A percentile compares a stretch with the other conserved stretches of the same genome.
Conservation (phyloP, 2,113 vertebrate genomes). For the Larimichthys polyactis region DNA sequence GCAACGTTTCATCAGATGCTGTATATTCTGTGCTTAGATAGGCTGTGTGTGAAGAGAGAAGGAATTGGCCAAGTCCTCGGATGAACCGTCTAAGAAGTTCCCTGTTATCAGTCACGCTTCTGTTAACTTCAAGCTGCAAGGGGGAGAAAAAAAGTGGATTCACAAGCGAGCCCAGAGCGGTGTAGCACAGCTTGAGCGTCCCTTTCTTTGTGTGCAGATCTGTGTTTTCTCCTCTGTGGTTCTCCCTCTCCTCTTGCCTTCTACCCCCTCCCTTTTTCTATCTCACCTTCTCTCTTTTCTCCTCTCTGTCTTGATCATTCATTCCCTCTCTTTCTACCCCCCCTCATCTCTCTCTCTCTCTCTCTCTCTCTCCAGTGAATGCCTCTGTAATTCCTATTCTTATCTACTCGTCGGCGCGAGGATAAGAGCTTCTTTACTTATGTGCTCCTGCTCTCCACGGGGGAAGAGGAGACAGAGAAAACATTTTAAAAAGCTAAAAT, state of each 20-base stretch:
- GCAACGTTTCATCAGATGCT: slow-evolving; percentile 49
- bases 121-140: slow-evolving; percentile 51
- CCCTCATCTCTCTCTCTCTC: slow-evolving; percentile 32
- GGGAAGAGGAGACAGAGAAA: slow-evolving; percentile 69
- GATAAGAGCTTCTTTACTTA: slow-evolving; percentile 76
- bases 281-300: slow-evolving; percentile 42
- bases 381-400: slow-evolving; percentile 80
- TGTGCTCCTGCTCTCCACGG: slow-evolving; percentile 66
- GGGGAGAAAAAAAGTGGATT: slow-evolving; percentile 31
- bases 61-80: slow-evolving; percentile 44
- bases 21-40: slow-evolving; percentile 24
- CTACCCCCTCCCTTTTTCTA: slow-evolving; percentile 18
- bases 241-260: neutral
- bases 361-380: slow-evolving; percentile 64
- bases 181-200: slow-evolving; percentile 34
- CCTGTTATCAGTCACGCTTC: slow-evolving; percentile 66
- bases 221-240: slow-evolving; percentile 37
- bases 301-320: slow-evolving; percentile 55
- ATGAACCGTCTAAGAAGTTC: slow-evolving; percentile 59
- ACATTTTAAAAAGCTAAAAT: slow-evolving; percentile 75
- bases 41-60: slow-evolving; percentile 21
- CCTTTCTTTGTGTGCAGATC: slow-evolving; percentile 45
- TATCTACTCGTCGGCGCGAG: slow-evolving; percentile 69
- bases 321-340: slow-evolving; percentile 31
- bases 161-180: slow-evolving; percentile 54